These are phyloP conservation scores for Atta cephalotes DNA, from an alignment of 1,140 invertebrate species.

Conservation along the genomic window DNA sequence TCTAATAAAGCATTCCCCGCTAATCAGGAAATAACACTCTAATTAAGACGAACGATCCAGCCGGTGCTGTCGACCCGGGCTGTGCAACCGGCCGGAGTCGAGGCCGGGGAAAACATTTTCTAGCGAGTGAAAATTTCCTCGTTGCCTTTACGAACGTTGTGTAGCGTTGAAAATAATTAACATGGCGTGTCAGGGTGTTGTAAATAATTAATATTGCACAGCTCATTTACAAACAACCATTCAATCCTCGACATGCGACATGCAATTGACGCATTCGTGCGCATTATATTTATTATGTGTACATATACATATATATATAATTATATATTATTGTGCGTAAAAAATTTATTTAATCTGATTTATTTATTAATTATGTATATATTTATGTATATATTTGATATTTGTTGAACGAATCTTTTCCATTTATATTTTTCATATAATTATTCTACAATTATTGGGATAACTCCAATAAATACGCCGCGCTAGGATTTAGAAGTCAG, in stretches of 20 bases:
- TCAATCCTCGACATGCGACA: constrained; percentile 45
- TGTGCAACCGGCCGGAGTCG: constrained; percentile 17
- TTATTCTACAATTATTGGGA: not conserved
- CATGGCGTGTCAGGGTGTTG: constrained; percentile 44
- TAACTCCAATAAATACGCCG: too few relatives aligned
- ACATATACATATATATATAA: not conserved
- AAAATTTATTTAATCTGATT: constrained; percentile 17
- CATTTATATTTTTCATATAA: not conserved
- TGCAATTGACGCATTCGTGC: not conserved
- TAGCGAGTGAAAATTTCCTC: constrained; percentile 59
- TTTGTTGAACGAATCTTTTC: not conserved
- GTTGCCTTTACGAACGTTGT: constrained; percentile 11
- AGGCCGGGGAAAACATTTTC: constrained; percentile 62
- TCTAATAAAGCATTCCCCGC: constrained; percentile 78
- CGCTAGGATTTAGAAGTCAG: too few relatives aligned
- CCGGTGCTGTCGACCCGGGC: constrained; percentile 13
- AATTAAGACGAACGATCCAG: constrained; percentile 80
- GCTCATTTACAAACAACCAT: constrained; percentile 25
- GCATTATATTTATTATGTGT: not conserved
- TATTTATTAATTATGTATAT: not conserved
- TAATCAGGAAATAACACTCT: constrained; percentile 80
- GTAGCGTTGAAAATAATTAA: constrained; percentile 69
- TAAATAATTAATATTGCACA: constrained; percentile 52
- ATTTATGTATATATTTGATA: not conserved
- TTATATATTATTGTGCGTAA: not conserved